Percentiles rank a stretch among this genome's conserved stretches.
phyloP scores from a whole-genome alignment of 2,797 vertebrate genomes.

The Heliangelus exortis region DNA sequence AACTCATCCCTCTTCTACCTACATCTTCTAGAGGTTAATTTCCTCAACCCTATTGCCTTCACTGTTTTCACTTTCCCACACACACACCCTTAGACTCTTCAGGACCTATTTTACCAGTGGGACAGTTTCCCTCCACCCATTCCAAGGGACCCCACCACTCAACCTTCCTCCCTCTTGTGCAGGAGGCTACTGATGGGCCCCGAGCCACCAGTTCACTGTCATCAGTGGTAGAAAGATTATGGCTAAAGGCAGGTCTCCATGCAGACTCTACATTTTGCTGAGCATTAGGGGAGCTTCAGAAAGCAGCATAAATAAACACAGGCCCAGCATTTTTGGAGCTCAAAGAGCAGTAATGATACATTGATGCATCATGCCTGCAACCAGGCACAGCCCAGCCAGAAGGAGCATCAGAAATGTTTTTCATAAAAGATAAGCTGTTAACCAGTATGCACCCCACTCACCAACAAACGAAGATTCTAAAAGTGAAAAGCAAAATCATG shows the following conservation, averaged over 20 bases:
- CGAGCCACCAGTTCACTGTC: background rate
- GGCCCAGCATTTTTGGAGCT: background rate
- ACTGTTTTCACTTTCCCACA: background rate
- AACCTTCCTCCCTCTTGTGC: background rate
- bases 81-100: background rate
- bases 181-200: background rate
- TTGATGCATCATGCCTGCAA: background rate
- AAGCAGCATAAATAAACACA: background rate
- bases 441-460: background rate
- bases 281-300: background rate
- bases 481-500: background rate
- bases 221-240: background rate
- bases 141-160: background rate
- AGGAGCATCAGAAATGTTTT: background rate
- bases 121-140: background rate
- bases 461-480: background rate
- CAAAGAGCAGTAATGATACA: background rate
- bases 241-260: background rate
- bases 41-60: background rate
- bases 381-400: background rate
- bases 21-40: background rate
- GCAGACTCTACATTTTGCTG: background rate
- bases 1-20: background rate
- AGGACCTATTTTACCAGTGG: background rate
- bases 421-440: background rate